Evolutionary conservation across 2,797 vertebrate species (phyloP), one percentile per base, ranked within the genome.

Genomic region (Sphenodon punctatus): DNA sequence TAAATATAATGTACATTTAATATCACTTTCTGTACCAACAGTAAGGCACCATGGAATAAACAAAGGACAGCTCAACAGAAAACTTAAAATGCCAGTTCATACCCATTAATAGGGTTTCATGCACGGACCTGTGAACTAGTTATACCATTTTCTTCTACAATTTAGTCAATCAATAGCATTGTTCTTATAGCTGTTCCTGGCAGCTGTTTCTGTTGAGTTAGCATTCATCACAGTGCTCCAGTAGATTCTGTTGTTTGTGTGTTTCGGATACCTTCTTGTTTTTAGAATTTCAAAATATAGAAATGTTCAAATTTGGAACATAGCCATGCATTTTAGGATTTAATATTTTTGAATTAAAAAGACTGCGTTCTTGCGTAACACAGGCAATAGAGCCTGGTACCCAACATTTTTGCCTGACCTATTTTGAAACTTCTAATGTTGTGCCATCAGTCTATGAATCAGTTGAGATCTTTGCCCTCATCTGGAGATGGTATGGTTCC

Each of bases 301-400:
- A 55, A 30, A 17, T 55, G 19, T 30, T 27, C 19, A 55, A 32
- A 51, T 82, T 53, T 59, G 38, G 36, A 53, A 45, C 88, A 88
- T 77, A 75, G 34, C 70, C 86, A 80, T 59, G n/a, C 25, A 42
- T 84, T 87, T 30, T 27, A 46, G 23, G 9, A 23, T 45, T 46
- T 45, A 9, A 80, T 88, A 87, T 89, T 64, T 1, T 2, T 87
- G 85, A 80, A 88, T n/a, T n/a, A n/a, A n/a, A n/a, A n/a, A n/a
- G n/a, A n/a, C n/a, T n/a, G n/a, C n/a, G n/a, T n/a, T n/a, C n/a
- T n/a, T n/a, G n/a, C n/a, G n/a, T n/a, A n/a, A n/a, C n/a, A n/a
- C n/a, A n/a, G n/a, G n/a, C n/a, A n/a, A n/a, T n/a, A n/a, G n/a
- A n/a, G n/a, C n/a, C n/a, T n/a, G n/a, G n/a, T n/a, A n/a, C n/a